A percentile compares a stretch with the other conserved stretches of the same genome.
Conservation (phyloP, 2,113 vertebrate genomes). For the Apodemus speciosus region DNA sequence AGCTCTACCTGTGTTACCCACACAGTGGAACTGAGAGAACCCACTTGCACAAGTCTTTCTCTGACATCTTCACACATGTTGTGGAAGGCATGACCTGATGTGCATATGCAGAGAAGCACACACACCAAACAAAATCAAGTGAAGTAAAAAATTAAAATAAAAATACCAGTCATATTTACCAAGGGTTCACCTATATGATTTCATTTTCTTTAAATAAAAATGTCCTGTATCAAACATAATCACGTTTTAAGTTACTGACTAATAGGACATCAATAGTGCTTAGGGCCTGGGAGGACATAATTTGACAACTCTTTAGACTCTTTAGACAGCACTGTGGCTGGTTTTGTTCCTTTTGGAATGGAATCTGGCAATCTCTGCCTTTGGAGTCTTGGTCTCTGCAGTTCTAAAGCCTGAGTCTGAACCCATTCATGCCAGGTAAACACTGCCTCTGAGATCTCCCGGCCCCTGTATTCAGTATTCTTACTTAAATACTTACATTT, state of each 20-base stretch:
- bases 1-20: not conserved
- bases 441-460: not conserved
- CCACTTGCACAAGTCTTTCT: not conserved
- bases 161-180: not conserved
- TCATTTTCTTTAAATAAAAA: not conserved
- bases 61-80: not conserved
- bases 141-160: not conserved
- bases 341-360: not conserved
- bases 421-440: not conserved
- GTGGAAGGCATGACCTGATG: not conserved
- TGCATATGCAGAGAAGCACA: not conserved
- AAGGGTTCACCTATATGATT: not conserved
- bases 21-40: not conserved
- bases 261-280: not conserved
- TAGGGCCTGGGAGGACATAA: too few relatives aligned
- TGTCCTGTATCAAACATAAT: not conserved
- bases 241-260: not conserved
- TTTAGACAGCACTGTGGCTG: not conserved
- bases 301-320: not conserved
- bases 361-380: not conserved
- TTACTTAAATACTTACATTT: not conserved
- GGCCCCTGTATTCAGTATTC: not conserved
- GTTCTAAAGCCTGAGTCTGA: not conserved
- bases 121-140: not conserved
- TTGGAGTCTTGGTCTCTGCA: not conserved